Evolutionary conservation across 1,140 invertebrate species (phyloP).

Genomic region (Elymnias hypermnestra): DNA sequence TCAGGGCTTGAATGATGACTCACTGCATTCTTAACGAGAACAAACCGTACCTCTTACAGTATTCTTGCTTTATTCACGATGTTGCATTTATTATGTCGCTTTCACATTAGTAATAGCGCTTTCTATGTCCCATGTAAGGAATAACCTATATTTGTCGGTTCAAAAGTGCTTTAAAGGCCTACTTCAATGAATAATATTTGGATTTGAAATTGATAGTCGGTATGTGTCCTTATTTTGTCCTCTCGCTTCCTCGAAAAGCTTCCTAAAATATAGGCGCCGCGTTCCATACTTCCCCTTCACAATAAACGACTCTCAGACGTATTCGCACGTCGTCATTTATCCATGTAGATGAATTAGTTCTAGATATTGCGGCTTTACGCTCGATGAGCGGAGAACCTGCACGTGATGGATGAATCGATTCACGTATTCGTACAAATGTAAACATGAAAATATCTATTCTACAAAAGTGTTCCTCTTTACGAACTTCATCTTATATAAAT

Average conservation of each 20-base stretch:
- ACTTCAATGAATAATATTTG: too few relatives aligned
- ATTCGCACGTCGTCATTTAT: constrained; percentile 35
- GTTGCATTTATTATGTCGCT: too few relatives aligned
- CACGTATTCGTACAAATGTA: background rate
- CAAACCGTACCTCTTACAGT: too few relatives aligned
- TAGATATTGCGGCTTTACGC: constrained; percentile 60
- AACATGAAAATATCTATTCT: background rate
- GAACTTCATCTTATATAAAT: background rate
- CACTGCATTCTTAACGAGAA: too few relatives aligned
- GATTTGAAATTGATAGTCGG: too few relatives aligned
- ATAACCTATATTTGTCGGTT: too few relatives aligned
- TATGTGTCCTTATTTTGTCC: constrained; percentile 25
- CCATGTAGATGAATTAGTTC: constrained; percentile 21
- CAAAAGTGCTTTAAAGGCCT: too few relatives aligned
- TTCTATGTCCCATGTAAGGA: too few relatives aligned
- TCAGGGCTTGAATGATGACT: too few relatives aligned
- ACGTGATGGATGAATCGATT: constrained; percentile 39
- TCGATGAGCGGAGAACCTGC: constrained; percentile 65
- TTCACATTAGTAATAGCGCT: too few relatives aligned
- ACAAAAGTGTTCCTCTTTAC: background rate
- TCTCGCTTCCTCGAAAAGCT: constrained; percentile 63
- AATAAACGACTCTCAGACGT: constrained; percentile 34
- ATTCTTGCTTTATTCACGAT: too few relatives aligned
- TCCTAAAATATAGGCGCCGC: constrained; percentile 72
- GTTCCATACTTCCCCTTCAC: constrained; percentile 23